Conservation (phyloP, 2,113 vertebrate species). For the Calyptomena viridis region DNA sequence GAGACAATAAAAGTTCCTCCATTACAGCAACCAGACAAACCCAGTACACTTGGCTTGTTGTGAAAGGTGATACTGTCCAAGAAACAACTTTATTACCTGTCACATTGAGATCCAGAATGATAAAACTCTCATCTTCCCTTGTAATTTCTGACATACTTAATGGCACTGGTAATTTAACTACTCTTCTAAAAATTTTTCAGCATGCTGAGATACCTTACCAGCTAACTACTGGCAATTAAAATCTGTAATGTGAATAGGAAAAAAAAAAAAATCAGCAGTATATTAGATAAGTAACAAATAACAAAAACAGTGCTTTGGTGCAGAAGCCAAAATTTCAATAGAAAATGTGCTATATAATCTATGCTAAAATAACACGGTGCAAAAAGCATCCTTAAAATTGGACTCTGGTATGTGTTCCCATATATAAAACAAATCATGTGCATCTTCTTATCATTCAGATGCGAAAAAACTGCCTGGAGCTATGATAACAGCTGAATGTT, state of each 20-base stretch:
- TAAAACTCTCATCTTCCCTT: conserved; percentile 51
- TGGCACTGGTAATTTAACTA: conserved; percentile 62
- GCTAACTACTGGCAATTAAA: conserved; percentile 70
- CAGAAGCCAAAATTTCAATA: conserved; percentile 54
- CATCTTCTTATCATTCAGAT: conserved; percentile 49
- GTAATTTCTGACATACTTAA: conserved; percentile 52
- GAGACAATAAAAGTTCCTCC: conserved; percentile 32
- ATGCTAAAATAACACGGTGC: conserved; percentile 47
- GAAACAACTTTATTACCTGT: conserved; percentile 59
- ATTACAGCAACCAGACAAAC: conserved; percentile 1
- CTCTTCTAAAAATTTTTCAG: conserved; percentile 22
- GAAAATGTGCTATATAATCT: conserved; percentile 13
- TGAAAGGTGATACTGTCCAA: conserved; percentile 31
- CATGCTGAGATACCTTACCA: conserved; percentile 54
- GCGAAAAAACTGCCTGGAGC: conserved; percentile 57
- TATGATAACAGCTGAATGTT: conserved; percentile 63
- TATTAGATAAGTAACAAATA: conserved; percentile 58
- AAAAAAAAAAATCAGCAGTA: conserved; percentile 56
- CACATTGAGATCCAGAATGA: conserved; percentile 54
- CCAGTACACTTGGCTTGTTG: conserved; percentile 32
- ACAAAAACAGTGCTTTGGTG: conserved; percentile 42
- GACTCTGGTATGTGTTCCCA: conserved; percentile 50
- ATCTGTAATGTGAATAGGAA: conserved; percentile 57
- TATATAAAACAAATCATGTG: conserved; percentile 38
- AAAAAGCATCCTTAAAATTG: conserved; percentile 57